Conservation (phyloP, 2,888 invertebrate species). For the Tortrix viridana region DNA sequence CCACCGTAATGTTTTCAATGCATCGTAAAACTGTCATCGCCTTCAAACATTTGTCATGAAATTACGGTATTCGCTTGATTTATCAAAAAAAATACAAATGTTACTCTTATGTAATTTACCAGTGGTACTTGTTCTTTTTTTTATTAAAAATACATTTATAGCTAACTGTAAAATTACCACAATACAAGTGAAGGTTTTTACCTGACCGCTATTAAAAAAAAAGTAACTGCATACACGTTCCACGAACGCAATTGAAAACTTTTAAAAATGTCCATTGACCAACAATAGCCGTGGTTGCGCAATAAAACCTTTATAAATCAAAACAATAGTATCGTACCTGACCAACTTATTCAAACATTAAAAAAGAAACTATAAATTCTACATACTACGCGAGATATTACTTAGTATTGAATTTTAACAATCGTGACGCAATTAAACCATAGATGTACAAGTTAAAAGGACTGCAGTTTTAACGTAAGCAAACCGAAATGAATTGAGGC, state of each 20-base stretch:
- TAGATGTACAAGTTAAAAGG: constrained; percentile 26
- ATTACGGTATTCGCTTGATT: constrained; percentile 45
- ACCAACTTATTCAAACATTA: constrained; percentile 27
- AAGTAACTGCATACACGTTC: constrained; percentile 17
- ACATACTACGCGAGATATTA: no score
- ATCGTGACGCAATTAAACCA: neutral
- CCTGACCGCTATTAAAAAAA: constrained; percentile 20
- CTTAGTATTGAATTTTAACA: no score
- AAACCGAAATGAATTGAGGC: constrained; percentile 30
- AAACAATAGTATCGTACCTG: constrained; percentile 71
- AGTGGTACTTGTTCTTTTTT: neutral
- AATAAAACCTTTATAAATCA: constrained; percentile 59
- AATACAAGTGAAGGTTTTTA: neutral
- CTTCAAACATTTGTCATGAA: constrained; percentile 48
- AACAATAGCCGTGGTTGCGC: constrained; percentile 63
- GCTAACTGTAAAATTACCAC: neutral
- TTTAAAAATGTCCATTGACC: constrained; percentile 40
- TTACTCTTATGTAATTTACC: constrained; percentile 1
- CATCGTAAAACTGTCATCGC: constrained; percentile 47
- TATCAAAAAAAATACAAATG: neutral
- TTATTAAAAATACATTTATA: neutral
- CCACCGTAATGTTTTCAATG: constrained; percentile 51
- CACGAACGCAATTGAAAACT: constrained; percentile 25
- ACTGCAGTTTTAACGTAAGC: constrained; percentile 23
- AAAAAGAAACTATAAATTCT: no score